phyloP scores from a whole-genome alignment of 2,797 vertebrate genomes.

The Pteropus rufus region DNA sequence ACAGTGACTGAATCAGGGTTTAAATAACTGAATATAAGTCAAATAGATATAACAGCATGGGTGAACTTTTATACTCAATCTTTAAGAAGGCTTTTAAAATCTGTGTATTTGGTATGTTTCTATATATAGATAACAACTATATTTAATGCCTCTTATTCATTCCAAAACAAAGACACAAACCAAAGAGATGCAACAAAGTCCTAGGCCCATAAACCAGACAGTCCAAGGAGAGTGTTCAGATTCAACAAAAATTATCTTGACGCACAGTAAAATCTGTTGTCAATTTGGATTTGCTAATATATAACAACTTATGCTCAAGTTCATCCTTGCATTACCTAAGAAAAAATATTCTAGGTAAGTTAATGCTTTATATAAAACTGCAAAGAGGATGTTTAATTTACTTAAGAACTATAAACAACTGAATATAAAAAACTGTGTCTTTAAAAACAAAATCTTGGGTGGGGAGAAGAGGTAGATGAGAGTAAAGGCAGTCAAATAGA shows the following conservation, averaged over 20 bases:
- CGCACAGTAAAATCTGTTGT: not conserved
- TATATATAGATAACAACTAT: not conserved
- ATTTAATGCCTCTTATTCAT: not conserved
- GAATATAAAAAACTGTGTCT: not conserved
- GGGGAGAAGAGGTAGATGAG: too few species aligned
- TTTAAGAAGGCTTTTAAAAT: not conserved
- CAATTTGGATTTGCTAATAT: not conserved
- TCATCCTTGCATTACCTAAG: not conserved
- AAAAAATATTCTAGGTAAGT: not conserved
- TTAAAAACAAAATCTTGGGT: not conserved
- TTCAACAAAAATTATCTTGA: constrained; percentile 4
- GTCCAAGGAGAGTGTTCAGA: not conserved
- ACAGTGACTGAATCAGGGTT: not conserved
- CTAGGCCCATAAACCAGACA: not conserved
- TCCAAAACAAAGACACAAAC: not conserved
- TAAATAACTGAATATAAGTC: constrained; percentile 13
- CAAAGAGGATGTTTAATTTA: not conserved
- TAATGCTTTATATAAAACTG: not conserved
- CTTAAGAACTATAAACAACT: not conserved
- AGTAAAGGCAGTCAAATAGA: too few species aligned
- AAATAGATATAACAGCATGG: not conserved
- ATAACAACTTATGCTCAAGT: not conserved
- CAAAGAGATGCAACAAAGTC: not conserved
- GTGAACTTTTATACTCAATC: not conserved
- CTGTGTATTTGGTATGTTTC: not conserved